phyloP scores from a whole-genome alignment of 2,797 vertebrate species.

The Mormyrops boulengeri region DNA sequence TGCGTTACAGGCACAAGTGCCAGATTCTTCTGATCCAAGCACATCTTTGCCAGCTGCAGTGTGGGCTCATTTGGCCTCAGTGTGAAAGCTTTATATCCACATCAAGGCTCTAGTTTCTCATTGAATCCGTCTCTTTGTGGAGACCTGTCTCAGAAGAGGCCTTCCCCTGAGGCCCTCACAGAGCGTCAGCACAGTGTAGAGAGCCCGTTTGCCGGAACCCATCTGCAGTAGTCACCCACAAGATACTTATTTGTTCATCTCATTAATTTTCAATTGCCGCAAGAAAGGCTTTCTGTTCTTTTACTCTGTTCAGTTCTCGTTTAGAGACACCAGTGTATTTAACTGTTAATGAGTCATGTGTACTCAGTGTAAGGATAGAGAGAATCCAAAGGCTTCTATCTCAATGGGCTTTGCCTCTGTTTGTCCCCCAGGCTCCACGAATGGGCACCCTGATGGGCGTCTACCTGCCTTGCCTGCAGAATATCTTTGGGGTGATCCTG shows the following conservation, averaged over 20 bases:
- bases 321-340: not conserved
- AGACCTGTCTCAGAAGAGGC: not conserved
- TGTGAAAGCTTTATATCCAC: not conserved
- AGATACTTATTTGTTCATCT: not conserved
- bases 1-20: not conserved
- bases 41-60: not conserved
- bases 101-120: not conserved
- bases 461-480: constrained; percentile 95
- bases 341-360: not conserved
- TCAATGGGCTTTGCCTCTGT: not conserved
- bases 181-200: not conserved
- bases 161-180: not conserved
- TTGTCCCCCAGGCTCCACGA: constrained; percentile 73
- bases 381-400: not conserved
- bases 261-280: constrained; percentile 13
- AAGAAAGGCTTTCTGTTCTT: not conserved
- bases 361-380: not conserved
- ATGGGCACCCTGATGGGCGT: constrained; percentile 98
- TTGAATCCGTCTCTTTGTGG: not conserved
- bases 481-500: constrained; percentile 96
- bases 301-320: not conserved
- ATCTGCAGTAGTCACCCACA: not conserved
- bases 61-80: not conserved
- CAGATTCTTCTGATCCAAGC: not conserved
- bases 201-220: not conserved